Evolutionary conservation across 2,888 invertebrate genomes (phyloP).

Genomic region (Drosophila mettleri): DNA sequence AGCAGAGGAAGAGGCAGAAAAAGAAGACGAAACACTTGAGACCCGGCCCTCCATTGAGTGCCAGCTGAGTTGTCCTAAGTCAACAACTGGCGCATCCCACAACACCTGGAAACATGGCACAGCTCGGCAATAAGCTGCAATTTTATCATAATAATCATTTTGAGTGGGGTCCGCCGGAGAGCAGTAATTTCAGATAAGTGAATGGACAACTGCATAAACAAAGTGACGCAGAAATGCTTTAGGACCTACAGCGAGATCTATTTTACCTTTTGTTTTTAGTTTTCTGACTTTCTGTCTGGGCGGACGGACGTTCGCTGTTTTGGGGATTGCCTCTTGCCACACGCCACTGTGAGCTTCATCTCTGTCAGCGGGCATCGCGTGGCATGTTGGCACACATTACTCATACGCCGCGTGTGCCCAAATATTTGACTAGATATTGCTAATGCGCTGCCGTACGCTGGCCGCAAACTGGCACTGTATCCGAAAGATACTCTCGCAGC

Average conservation of each 20-base stretch:
- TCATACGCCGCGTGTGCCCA: constrained; percentile 66
- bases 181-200: constrained; percentile 67
- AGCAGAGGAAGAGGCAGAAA: not conserved
- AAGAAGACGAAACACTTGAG: constrained; percentile 25
- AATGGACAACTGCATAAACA: not conserved
- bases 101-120: constrained; percentile 19
- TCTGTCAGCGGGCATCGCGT: constrained; percentile 39
- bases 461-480: constrained; percentile 43
- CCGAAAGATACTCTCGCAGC: constrained; percentile 51
- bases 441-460: constrained; percentile 42
- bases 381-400: constrained; percentile 41
- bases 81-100: constrained; percentile 52
- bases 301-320: not conserved
- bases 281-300: not conserved
- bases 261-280: not conserved
- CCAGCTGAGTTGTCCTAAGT: constrained; percentile 55
- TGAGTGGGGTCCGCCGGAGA: constrained; percentile 15
- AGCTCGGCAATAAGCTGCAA: constrained; percentile 69
- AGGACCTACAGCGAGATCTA: not conserved
- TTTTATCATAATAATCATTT: constrained; percentile 57
- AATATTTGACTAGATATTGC: constrained; percentile 63
- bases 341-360: constrained; percentile 31
- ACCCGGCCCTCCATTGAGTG: constrained; percentile 11
- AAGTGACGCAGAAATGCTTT: not conserved
- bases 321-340: not conserved